phyloP scores from a whole-genome alignment of 2,113 vertebrate genomes.

The Phocoena phocoena region DNA sequence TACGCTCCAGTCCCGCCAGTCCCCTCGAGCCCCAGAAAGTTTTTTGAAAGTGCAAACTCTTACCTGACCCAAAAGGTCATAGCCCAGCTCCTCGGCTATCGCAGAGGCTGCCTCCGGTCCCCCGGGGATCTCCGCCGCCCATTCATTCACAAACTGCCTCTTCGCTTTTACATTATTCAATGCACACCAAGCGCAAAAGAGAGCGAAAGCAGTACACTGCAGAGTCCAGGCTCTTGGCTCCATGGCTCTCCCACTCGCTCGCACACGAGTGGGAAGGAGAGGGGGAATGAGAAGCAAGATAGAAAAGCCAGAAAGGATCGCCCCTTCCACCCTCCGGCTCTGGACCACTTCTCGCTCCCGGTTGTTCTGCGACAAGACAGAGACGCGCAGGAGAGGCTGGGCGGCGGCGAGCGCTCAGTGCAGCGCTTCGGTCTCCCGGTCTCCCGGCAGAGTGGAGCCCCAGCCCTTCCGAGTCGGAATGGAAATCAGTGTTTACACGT shows the following conservation, averaged over 20 bases:
- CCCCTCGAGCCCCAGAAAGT: conserved; percentile 60
- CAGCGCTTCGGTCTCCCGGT: conserved; percentile 26
- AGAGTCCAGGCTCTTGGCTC: conserved; percentile 84
- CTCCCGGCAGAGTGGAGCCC: conserved; percentile 71
- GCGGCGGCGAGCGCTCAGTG: conserved; percentile 51
- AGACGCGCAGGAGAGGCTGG: conserved; percentile 60
- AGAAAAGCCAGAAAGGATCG: not conserved
- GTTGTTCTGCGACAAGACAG: conserved; percentile 40
- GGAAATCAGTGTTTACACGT: conserved; percentile 91
- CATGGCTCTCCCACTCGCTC: conserved; percentile 85
- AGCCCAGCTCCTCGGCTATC: conserved; percentile 94
- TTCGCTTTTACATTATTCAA: conserved; percentile 77
- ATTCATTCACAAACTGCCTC: conserved; percentile 96
- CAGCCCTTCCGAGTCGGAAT: conserved; percentile 81
- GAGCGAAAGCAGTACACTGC: conserved; percentile 78
- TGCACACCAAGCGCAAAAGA: conserved; percentile 79
- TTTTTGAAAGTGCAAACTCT: conserved; percentile 75
- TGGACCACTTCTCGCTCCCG: conserved; percentile 6
- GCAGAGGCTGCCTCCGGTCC: conserved; percentile 89
- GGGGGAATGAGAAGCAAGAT: not conserved
- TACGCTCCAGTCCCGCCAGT: not conserved
- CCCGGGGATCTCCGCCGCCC: conserved; percentile 96
- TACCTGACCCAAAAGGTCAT: conserved; percentile 96
- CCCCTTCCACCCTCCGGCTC: not conserved
- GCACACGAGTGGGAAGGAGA: conserved; percentile 38